Conservation (phyloP, 1,140 invertebrate species). For the Drosophila pseudoobscura region DNA sequence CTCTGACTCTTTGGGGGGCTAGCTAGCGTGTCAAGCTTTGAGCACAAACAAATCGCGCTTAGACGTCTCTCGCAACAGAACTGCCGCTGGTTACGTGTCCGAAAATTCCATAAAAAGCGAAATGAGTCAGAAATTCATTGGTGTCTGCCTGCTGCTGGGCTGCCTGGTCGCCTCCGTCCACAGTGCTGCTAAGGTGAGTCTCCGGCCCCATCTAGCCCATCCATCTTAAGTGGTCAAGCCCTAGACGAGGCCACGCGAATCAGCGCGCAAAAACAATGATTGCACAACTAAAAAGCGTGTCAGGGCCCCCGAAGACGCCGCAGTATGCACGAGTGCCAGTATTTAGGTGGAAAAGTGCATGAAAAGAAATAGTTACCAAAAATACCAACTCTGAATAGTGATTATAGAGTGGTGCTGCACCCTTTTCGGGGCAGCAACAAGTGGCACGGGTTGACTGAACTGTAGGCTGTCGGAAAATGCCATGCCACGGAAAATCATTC, state of each 20-base stretch:
- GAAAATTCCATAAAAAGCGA: conserved; percentile 20
- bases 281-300: conserved; percentile 46
- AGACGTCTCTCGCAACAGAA: conserved; percentile 50
- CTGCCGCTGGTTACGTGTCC: conserved; percentile 16
- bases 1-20: conserved; percentile 19
- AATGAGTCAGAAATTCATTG: conserved; percentile 74
- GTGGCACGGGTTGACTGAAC: conserved; percentile 71
- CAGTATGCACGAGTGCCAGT: neutral
- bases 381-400: conserved; percentile 1
- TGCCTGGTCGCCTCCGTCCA: conserved; percentile 62
- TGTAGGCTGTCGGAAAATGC: conserved; percentile 53
- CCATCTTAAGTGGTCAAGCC: conserved; percentile 14
- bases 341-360: conserved; percentile 37
- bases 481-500: conserved; percentile 51
- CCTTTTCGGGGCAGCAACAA: conserved; percentile 68
- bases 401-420: conserved; percentile 37
- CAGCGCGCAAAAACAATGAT: conserved; percentile 8
- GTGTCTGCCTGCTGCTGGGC: conserved; percentile 50
- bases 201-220: conserved; percentile 2
- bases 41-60: conserved; percentile 58
- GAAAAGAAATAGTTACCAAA: conserved; percentile 8
- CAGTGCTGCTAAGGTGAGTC: conserved; percentile 76
- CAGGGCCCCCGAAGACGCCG: conserved; percentile 20
- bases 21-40: conserved; percentile 31
- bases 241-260: conserved; percentile 21